phyloP scores from a whole-genome alignment of 2,888 invertebrate genomes.

The Parthenolecanium corni region DNA sequence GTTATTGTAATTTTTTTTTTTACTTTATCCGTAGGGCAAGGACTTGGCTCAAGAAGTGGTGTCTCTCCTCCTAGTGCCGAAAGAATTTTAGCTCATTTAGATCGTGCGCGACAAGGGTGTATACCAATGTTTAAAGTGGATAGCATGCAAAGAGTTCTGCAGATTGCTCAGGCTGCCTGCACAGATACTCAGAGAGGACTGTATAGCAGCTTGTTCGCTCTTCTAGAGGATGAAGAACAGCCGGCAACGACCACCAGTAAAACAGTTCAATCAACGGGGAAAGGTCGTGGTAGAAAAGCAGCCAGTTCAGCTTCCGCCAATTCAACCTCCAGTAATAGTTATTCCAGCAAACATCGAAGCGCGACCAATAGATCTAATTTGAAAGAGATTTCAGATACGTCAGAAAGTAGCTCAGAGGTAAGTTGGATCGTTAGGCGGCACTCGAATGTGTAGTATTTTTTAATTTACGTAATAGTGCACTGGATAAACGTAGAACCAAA shows the following conservation, averaged over 20 bases:
- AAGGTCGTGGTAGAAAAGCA: conserved; percentile 35
- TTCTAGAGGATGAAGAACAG: conserved; percentile 73
- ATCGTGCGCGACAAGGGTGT: conserved; percentile 46
- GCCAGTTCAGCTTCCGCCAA: conserved; percentile 37
- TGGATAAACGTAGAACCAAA: no score
- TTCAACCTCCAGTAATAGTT: conserved; percentile 36
- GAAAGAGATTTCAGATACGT: conserved; percentile 53
- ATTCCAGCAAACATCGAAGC: conserved; percentile 34
- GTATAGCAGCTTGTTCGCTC: conserved; percentile 77
- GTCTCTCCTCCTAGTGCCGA: conserved; percentile 34
- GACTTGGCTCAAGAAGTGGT: conserved; percentile 32
- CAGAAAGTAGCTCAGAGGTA: conserved; percentile 71
- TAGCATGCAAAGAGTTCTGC: conserved; percentile 80
- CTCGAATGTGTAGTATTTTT: no score
- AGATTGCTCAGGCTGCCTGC: conserved; percentile 75
- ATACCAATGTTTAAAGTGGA: conserved; percentile 51
- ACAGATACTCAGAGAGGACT: conserved; percentile 81
- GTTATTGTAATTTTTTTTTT: not conserved
- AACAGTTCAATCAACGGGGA: conserved; percentile 27
- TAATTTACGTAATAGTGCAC: no score
- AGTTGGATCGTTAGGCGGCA: no score
- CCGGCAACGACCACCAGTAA: conserved; percentile 17
- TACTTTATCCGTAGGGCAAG: conserved; percentile 29
- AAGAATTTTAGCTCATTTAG: conserved; percentile 79
- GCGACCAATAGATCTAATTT: conserved; percentile 35